phyloP scores from a whole-genome alignment of 2,888 invertebrate genomes.

The Drosophila neonasuta region DNA sequence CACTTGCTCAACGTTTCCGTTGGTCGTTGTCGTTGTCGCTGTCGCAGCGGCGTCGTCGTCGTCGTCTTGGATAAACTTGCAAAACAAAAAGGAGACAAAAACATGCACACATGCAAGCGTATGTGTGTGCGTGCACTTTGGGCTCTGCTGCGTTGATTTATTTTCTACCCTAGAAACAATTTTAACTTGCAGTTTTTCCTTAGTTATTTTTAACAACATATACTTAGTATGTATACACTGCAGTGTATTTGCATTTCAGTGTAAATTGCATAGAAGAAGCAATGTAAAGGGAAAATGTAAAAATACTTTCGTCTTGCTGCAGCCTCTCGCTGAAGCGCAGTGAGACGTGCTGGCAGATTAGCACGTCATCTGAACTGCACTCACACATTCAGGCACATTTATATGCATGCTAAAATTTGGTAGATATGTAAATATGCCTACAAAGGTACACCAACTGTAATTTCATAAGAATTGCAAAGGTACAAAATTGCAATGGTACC shows the following conservation, averaged over 20 bases:
- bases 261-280: constrained; percentile 56
- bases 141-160: constrained; percentile 60
- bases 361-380: constrained; percentile 26
- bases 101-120: constrained; percentile 8
- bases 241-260: constrained; percentile 52
- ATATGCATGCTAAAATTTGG: not conserved
- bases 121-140: constrained; percentile 15
- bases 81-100: constrained; percentile 43
- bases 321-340: not conserved
- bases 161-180: constrained; percentile 74
- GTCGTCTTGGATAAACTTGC: constrained; percentile 59
- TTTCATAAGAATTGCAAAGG: constrained; percentile 11
- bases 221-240: constrained; percentile 17
- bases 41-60: constrained; percentile 28
- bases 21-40: constrained; percentile 48
- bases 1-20: constrained; percentile 63
- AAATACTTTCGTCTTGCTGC: constrained; percentile 60
- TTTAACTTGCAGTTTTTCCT: constrained; percentile 63
- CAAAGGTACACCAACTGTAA: not conserved
- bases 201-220: constrained; percentile 65
- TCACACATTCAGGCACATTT: not conserved
- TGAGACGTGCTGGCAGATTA: constrained; percentile 11
- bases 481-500: constrained; percentile 1
- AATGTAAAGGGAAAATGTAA: constrained; percentile 64
- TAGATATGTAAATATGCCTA: not conserved